Evolutionary conservation across 2,113 vertebrate species (phyloP).

Genomic region (Nanger granti): DNA sequence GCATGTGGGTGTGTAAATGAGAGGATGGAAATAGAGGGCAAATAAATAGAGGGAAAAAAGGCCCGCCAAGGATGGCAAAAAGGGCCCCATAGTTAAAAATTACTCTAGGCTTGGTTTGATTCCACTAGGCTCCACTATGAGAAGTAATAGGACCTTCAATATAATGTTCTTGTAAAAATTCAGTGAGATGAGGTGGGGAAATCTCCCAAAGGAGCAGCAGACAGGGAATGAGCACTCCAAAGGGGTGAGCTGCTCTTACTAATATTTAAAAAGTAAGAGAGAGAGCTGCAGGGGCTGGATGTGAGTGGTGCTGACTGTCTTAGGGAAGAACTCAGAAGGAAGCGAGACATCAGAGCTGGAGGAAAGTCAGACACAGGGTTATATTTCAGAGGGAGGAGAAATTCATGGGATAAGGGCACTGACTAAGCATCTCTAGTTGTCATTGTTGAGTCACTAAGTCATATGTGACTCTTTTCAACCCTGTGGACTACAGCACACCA

Average conservation of each 20-base stretch:
- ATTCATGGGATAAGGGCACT: neutral
- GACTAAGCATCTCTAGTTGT: neutral
- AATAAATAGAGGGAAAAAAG: neutral
- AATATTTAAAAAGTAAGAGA: neutral
- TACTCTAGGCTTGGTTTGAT: neutral
- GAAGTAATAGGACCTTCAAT: neutral
- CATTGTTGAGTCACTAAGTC: neutral
- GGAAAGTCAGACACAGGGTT: neutral
- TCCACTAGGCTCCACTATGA: neutral
- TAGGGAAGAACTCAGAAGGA: neutral
- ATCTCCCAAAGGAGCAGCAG: neutral
- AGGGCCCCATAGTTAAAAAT: neutral
- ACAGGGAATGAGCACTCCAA: fast-evolving
- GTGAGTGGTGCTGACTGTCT: neutral
- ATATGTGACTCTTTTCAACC: neutral
- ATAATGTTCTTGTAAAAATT: neutral
- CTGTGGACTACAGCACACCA: neutral
- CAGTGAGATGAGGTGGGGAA: fast-evolving
- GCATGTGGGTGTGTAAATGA: neutral
- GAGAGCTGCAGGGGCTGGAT: neutral
- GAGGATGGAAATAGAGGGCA: neutral
- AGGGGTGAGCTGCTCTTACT: too few relatives aligned
- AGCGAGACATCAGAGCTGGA: neutral
- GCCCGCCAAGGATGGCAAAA: neutral
- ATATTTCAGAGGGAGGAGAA: neutral